phyloP scores from a whole-genome alignment of 2,888 invertebrate genomes.

The Athalia circularis region DNA sequence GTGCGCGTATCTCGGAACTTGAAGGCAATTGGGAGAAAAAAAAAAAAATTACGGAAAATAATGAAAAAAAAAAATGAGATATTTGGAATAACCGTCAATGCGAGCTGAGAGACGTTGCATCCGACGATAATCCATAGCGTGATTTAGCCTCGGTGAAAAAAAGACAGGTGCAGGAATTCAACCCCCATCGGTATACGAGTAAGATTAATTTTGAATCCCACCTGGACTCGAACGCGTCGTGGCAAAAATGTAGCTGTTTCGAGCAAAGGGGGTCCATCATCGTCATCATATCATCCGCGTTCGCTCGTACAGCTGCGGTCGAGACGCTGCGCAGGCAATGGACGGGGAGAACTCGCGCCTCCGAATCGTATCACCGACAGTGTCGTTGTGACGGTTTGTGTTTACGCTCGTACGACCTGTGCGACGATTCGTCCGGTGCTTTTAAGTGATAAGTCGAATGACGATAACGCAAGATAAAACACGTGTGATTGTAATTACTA shows the following conservation, averaged over 20 bases:
- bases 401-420: not conserved
- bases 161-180: not conserved
- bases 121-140: not conserved
- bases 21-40: too few species aligned
- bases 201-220: not conserved
- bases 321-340: conserved; percentile 40
- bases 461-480: not conserved
- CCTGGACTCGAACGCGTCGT: conserved; percentile 38
- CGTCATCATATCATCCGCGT: not conserved
- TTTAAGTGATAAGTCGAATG: not conserved
- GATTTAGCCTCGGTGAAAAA: not conserved
- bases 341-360: conserved; percentile 14
- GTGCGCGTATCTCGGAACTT: not conserved
- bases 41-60: too few species aligned
- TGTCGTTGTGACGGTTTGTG: conserved; percentile 12
- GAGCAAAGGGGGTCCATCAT: conserved; percentile 17
- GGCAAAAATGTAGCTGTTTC: conserved; percentile 10
- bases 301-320: conserved; percentile 35
- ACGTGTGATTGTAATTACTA: too few species aligned
- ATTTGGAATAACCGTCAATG: not conserved
- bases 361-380: not conserved
- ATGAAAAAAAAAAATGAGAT: not conserved
- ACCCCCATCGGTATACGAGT: not conserved
- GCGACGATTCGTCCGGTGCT: not conserved
- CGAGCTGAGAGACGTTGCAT: conserved; percentile 1